Evolutionary conservation across 2,113 vertebrate species (phyloP).

Genomic region (Pelusios castaneus): DNA sequence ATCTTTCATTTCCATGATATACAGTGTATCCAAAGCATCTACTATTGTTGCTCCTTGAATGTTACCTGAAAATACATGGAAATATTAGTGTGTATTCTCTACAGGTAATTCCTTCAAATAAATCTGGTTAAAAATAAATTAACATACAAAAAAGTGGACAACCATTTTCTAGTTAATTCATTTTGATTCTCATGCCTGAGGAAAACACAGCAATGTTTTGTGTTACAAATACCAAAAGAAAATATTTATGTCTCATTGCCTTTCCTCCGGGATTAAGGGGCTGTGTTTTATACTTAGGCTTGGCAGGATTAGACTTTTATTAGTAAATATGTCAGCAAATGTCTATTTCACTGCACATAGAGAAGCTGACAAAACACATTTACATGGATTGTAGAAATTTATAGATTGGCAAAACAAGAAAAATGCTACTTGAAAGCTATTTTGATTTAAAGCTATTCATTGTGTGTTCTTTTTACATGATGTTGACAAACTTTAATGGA

Average conservation of each 20-base stretch:
- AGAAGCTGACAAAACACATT: neutral
- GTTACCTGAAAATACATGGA: conserved; percentile 78
- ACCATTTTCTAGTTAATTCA: conserved; percentile 1
- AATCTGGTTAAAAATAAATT: neutral
- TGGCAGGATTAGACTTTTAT: neutral
- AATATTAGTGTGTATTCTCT: conserved; percentile 2
- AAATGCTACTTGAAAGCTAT: neutral
- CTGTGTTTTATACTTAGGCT: neutral
- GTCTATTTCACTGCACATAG: neutral
- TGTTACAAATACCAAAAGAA: neutral
- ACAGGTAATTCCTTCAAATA: conserved; percentile 13
- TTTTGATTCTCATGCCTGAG: neutral
- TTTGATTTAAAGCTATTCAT: neutral
- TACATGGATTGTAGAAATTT: neutral
- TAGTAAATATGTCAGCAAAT: neutral
- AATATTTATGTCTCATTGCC: neutral
- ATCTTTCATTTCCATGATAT: conserved; percentile 96
- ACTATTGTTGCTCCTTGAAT: conserved; percentile 97
- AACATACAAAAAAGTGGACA: conserved; percentile 6
- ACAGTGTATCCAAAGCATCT: conserved; percentile 94
- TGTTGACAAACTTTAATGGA: neutral
- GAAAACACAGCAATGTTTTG: neutral
- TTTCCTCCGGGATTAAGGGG: neutral
- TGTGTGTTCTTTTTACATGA: neutral
- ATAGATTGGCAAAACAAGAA: neutral